Evolutionary conservation across 2,797 vertebrate genomes (phyloP).

Genomic region (Odontamblyopus rebecca): DNA sequence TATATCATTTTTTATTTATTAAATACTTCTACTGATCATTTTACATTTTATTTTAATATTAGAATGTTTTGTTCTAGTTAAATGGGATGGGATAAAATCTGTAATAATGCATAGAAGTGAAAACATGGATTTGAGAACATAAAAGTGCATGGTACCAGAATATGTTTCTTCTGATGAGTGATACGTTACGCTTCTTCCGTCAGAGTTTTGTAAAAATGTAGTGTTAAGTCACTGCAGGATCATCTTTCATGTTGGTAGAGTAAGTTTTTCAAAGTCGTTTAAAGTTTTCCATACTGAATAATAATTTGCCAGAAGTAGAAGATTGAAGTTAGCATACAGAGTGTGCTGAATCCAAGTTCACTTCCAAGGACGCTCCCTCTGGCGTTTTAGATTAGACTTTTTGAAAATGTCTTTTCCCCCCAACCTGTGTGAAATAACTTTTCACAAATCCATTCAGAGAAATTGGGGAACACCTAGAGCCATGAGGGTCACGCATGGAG

Average conservation of each 20-base stretch:
- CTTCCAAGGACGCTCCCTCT: conserved; percentile 11
- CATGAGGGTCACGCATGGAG: conserved; percentile 27
- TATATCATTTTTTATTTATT: neutral
- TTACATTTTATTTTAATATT: neutral
- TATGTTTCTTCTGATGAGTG: too few species aligned
- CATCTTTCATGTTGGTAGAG: neutral
- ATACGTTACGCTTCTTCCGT: neutral
- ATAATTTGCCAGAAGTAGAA: neutral
- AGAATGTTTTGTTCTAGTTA: neutral
- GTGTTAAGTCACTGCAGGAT: neutral
- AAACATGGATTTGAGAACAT: too few species aligned
- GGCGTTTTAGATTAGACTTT: conserved; percentile 5
- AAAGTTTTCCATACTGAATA: neutral
- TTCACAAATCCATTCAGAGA: conserved; percentile 6
- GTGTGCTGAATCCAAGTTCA: conserved; percentile 1
- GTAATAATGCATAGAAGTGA: neutral
- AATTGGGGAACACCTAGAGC: conserved; percentile 21
- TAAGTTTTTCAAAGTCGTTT: neutral
- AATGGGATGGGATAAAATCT: neutral
- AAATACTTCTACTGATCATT: neutral
- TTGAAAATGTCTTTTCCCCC: neutral
- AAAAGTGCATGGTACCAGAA: too few species aligned
- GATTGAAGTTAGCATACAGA: conserved; percentile 2
- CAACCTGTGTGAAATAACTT: conserved; percentile 10
- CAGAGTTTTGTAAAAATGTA: neutral